Evolutionary conservation across 2,113 vertebrate species (phyloP), one percentile per base, ranked within the genome.

Genomic region (Paratilapia polleni): DNA sequence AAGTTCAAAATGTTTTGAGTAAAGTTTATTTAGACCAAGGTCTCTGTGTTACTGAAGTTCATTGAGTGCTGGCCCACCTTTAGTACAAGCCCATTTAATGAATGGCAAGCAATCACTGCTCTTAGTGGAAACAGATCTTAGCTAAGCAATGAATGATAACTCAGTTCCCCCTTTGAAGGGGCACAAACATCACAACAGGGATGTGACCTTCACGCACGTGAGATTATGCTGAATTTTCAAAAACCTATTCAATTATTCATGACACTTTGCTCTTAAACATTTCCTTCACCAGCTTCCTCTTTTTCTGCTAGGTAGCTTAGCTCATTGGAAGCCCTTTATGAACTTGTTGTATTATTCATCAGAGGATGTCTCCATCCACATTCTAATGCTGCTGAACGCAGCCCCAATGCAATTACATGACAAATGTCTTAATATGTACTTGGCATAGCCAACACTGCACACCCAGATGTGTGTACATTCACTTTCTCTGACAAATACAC

Each of bases 171-270:
- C 95, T 96, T 94, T 95, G 94, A 95, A 95, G 93, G 95, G 95
- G 14, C 75, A 87, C 79, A 90, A 96, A 95, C 96, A 96, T 94
- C 91, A 89, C 87, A 81, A 91, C 90, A 90, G 94, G 92, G 92
- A 91, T 56, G 93, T 96, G 96, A 97, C 97, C 97, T 98, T 97
- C 96, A 94, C 94, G 89, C 95, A 92, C 80, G 95, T 94, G 95
- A 97, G 95, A 96, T 96, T 96, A 97, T 96, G 94, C 96, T 97
- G 92, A 97, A 97, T 97, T 96, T 97, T 97, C 94, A 86, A 97
- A 96, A 97, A 97, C 92, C 96, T 97, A 93, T 97, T 98, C 94
- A 97, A 98, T 97, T 98, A 97, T 99, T 98, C 96, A 98, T 97
- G 92, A 93, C 88, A 93, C 96, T 97, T 96, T 97, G 96, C 96